Conservation (phyloP, 1,140 invertebrate species). For the Drosophila setifemur region DNA sequence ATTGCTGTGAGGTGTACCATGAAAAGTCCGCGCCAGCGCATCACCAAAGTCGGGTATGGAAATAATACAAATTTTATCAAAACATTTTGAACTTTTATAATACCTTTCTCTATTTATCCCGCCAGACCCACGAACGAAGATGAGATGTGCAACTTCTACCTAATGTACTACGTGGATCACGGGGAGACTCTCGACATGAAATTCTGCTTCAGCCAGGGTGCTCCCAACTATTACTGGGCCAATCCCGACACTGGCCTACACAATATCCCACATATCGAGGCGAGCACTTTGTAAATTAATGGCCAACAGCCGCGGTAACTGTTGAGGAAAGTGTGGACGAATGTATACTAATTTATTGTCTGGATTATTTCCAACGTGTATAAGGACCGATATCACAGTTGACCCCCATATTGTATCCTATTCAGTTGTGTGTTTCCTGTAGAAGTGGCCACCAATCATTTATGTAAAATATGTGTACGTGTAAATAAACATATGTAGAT, state of each 20-base stretch:
- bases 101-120: neutral
- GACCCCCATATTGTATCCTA: constrained; percentile 64
- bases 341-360: constrained; percentile 69
- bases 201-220: constrained; percentile 93
- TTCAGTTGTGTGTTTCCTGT: constrained; percentile 44
- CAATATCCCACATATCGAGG: constrained; percentile 91
- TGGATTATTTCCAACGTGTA: constrained; percentile 48
- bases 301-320: neutral
- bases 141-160: constrained; percentile 99
- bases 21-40: constrained; percentile 87
- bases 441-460: constrained; percentile 47
- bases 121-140: constrained; percentile 93
- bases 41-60: constrained; percentile 92
- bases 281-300: constrained; percentile 83
- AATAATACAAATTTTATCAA: neutral
- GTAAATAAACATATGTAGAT: constrained; percentile 60
- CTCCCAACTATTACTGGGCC: constrained; percentile 92
- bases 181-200: constrained; percentile 90
- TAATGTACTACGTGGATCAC: constrained; percentile 98
- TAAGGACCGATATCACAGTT: constrained; percentile 38
- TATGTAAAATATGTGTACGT: constrained; percentile 47
- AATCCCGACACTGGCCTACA: constrained; percentile 85
- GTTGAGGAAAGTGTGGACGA: constrained; percentile 38
- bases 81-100: neutral
- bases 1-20: constrained; percentile 96